Conservation (phyloP, 2,113 vertebrate species). For the Osmerus mordax region DNA sequence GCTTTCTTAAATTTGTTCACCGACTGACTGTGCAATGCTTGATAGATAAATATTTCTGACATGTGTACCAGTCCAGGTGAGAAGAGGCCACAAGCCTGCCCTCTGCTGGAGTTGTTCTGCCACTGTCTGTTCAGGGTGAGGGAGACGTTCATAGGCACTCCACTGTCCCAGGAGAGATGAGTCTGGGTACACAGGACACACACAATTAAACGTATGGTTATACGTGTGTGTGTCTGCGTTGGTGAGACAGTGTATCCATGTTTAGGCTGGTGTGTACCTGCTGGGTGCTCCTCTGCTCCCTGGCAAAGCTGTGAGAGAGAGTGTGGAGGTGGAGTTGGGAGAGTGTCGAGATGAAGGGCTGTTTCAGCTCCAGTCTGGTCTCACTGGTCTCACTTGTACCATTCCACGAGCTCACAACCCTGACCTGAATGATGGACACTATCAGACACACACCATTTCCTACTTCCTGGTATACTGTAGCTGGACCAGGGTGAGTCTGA, state of each 20-base stretch:
- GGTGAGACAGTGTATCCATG: background rate
- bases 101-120: slow-evolving; percentile 49
- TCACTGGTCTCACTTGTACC: slow-evolving; percentile 49
- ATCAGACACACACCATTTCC: background rate
- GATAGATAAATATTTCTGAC: too few species aligned
- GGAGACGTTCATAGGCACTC: slow-evolving; percentile 64
- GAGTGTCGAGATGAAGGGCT: slow-evolving; percentile 71
- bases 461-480: background rate
- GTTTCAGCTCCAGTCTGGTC: slow-evolving; percentile 62
- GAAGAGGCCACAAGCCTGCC: slow-evolving; percentile 70
- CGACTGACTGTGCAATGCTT: too few species aligned
- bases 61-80: slow-evolving; percentile 71
- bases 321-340: slow-evolving; percentile 63
- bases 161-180: slow-evolving; percentile 67
- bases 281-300: slow-evolving; percentile 56
- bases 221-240: background rate
- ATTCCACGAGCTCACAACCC: slow-evolving; percentile 65
- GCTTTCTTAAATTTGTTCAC: too few species aligned
- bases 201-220: background rate
- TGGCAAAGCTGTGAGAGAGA: slow-evolving; percentile 49
- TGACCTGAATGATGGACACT: slow-evolving; percentile 45
- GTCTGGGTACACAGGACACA: slow-evolving; percentile 54
- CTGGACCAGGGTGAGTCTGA: slow-evolving; percentile 20
- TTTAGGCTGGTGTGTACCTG: slow-evolving; percentile 57
- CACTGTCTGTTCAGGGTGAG: slow-evolving; percentile 70